Evolutionary conservation across 2,113 vertebrate species (phyloP).

Genomic region (Bagarius yarrelli): DNA sequence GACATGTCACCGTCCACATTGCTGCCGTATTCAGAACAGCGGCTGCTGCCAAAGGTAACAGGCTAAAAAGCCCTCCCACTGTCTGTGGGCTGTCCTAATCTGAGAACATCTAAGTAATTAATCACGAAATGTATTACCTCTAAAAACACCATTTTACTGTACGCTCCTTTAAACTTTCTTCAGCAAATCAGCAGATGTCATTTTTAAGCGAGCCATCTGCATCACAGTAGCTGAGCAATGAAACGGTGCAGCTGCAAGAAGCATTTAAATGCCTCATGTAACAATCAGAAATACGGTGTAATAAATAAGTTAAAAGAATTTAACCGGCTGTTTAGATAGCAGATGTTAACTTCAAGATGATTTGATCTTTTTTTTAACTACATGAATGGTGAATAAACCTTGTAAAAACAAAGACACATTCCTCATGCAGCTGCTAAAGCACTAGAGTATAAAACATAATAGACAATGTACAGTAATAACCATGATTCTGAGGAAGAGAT

Average conservation of each 20-base stretch:
- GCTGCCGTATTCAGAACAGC: slow-evolving; percentile 65
- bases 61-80: slow-evolving; percentile 69
- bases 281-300: neutral
- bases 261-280: slow-evolving; percentile 6
- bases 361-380: neutral
- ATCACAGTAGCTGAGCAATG: slow-evolving; percentile 80
- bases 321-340: slow-evolving; percentile 8
- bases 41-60: slow-evolving; percentile 82
- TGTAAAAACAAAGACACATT: neutral
- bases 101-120: slow-evolving; percentile 76
- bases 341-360: slow-evolving; percentile 4
- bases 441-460: neutral
- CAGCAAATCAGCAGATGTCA: slow-evolving; percentile 79
- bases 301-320: neutral
- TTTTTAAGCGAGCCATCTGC: slow-evolving; percentile 80
- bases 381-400: slow-evolving; percentile 1
- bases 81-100: slow-evolving; percentile 57
- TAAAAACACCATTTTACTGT: slow-evolving; percentile 83
- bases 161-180: slow-evolving; percentile 76
- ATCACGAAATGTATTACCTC: slow-evolving; percentile 81
- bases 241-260: slow-evolving; percentile 63
- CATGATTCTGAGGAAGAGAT: slow-evolving; percentile 1
- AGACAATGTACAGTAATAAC: neutral
- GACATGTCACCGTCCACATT: slow-evolving; percentile 68
- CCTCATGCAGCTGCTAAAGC: neutral